Evolutionary conservation across 2,113 vertebrate species (phyloP).

Genomic region (Muntiacus reevesi): DNA sequence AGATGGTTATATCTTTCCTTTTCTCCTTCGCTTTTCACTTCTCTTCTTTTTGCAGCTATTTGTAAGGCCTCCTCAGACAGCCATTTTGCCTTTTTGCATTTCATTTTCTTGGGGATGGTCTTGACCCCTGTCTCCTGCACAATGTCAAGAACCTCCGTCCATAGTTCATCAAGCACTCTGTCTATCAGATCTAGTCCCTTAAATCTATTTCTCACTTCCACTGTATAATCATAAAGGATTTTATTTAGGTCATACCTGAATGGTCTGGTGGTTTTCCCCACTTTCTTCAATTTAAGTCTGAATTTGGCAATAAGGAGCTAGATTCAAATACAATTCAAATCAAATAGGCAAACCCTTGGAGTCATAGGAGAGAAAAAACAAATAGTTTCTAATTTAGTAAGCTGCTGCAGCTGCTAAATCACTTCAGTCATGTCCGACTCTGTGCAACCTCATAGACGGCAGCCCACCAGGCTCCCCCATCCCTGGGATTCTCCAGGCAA

Average conservation of each 20-base stretch:
- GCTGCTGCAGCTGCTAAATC: too few species aligned
- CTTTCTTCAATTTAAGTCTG: neutral
- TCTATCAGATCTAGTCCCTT: neutral
- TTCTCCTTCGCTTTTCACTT: neutral
- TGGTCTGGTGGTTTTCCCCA: neutral
- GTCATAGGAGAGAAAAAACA: neutral
- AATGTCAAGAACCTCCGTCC: neutral
- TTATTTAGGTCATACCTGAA: neutral
- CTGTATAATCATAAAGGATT: neutral
- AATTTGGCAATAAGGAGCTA: neutral
- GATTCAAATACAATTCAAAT: slow-evolving; percentile 55
- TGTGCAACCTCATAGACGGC: too few species aligned
- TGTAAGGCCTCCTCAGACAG: neutral
- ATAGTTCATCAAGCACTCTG: neutral
- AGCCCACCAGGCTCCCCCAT: too few species aligned
- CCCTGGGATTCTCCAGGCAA: too few species aligned
- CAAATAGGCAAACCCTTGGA: slow-evolving; percentile 13
- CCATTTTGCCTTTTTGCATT: neutral
- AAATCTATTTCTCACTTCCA: neutral
- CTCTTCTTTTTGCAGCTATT: neutral
- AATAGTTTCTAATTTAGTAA: slow-evolving; percentile 22
- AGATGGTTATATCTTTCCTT: neutral
- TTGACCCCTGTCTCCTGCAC: neutral
- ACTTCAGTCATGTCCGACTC: too few species aligned
- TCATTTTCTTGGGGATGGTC: neutral